These are phyloP conservation scores for Seira ritae DNA, from an alignment of 2,888 invertebrate genomes.

Conservation along the genomic window DNA sequence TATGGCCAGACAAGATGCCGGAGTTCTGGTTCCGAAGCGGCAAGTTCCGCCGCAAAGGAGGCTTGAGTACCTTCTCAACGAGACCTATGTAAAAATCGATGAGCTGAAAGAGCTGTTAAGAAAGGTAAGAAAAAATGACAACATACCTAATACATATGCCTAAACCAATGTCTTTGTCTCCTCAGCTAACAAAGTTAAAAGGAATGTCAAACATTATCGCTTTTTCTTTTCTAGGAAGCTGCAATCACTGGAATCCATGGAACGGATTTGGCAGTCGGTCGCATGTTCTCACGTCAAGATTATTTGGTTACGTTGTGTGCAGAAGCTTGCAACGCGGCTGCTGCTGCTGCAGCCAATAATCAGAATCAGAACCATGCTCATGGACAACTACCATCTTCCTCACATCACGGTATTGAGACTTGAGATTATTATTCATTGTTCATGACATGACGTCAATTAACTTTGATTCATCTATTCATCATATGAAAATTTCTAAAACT, in stretches of 20 bases:
- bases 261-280: constrained; percentile 19
- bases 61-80: constrained; percentile 55
- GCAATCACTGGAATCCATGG: constrained; percentile 32
- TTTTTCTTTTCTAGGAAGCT: constrained; percentile 37
- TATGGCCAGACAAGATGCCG: constrained; percentile 52
- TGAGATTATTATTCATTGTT: no score
- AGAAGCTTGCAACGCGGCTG: constrained; percentile 38
- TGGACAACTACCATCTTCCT: no score
- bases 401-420: no score
- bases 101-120: constrained; percentile 46
- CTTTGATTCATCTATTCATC: not conserved
- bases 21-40: constrained; percentile 18
- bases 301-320: constrained; percentile 51
- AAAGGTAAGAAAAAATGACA: constrained; percentile 38
- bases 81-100: constrained; percentile 60
- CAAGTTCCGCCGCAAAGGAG: constrained; percentile 30
- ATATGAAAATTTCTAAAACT: not conserved
- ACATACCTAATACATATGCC: no score
- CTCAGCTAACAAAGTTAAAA: not conserved
- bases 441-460: not conserved
- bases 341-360: no score
- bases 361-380: no score
- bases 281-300: constrained; percentile 55
- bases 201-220: not conserved
- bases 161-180: not conserved